Evolutionary conservation across 1,140 invertebrate species (phyloP).

Genomic region (Bombus affinis): DNA sequence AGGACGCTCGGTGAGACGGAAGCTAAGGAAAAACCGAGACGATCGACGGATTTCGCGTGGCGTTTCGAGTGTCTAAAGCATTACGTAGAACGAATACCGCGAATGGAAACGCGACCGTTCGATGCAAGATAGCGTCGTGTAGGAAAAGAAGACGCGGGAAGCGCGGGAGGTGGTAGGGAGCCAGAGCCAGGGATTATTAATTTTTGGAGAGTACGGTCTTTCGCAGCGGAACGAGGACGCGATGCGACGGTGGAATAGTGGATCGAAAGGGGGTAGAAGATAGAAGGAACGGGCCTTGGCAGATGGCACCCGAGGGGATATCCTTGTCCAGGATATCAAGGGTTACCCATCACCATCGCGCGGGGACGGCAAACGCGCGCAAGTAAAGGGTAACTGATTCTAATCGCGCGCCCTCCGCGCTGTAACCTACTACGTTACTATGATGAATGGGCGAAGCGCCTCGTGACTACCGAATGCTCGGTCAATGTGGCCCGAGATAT

Average conservation of each 20-base stretch:
- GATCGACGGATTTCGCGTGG: too few species aligned
- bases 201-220: conserved; percentile 61
- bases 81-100: not conserved
- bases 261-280: conserved; percentile 47
- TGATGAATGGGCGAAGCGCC: conserved; percentile 76
- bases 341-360: conserved; percentile 70
- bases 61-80: not conserved
- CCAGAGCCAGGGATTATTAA: conserved; percentile 61
- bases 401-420: conserved; percentile 75
- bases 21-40: too few species aligned
- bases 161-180: not conserved
- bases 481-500: conserved; percentile 65
- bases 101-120: not conserved
- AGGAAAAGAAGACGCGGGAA: not conserved
- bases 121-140: not conserved
- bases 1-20: too few species aligned
- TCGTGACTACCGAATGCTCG: conserved; percentile 72
- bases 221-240: conserved; percentile 2
- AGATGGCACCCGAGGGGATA: conserved; percentile 78
- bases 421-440: conserved; percentile 66
- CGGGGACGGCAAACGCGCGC: conserved; percentile 63
- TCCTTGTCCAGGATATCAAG: conserved; percentile 76
- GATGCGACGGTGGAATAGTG: conserved; percentile 13
- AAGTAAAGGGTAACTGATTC: conserved; percentile 79
- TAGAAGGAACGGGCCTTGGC: conserved; percentile 72